phyloP scores from a whole-genome alignment of 2,797 vertebrate species.

The Eptatretus atami region DNA sequence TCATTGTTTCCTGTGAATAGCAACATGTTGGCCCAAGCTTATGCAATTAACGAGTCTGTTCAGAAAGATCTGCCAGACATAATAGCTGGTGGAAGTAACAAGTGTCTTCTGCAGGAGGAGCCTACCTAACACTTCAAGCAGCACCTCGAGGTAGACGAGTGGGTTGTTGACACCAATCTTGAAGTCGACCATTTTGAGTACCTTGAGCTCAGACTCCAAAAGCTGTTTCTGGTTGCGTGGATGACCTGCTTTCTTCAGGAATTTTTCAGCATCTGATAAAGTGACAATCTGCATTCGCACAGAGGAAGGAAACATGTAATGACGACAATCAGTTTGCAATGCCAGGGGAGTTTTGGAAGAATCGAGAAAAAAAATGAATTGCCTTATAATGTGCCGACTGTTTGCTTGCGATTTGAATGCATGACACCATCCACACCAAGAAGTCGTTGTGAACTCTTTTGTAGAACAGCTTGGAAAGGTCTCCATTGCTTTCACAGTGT shows the following conservation, averaged over 20 bases:
- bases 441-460: not conserved
- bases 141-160: not conserved
- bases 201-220: not conserved
- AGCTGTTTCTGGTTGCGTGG: not conserved
- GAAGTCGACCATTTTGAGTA: not conserved
- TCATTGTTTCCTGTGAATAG: slow-evolving; percentile 2
- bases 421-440: not conserved
- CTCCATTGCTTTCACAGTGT: not conserved
- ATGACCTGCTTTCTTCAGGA: not conserved
- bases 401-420: not conserved
- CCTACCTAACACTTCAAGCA: not conserved
- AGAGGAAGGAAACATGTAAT: not conserved
- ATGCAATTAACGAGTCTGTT: not conserved
- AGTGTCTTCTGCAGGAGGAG: not conserved
- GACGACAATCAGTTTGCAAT: no score
- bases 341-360: no score
- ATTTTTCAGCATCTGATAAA: not conserved
- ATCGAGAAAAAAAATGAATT: no score
- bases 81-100: not conserved
- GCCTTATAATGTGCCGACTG: slow-evolving; percentile 2
- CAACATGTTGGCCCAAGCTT: not conserved
- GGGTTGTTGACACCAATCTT: not conserved
- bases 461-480: no score
- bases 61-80: not conserved
- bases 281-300: not conserved